Base-by-base conservation (phyloP, 2,797 vertebrate genomes). In the Ceryle rudis region DNA sequence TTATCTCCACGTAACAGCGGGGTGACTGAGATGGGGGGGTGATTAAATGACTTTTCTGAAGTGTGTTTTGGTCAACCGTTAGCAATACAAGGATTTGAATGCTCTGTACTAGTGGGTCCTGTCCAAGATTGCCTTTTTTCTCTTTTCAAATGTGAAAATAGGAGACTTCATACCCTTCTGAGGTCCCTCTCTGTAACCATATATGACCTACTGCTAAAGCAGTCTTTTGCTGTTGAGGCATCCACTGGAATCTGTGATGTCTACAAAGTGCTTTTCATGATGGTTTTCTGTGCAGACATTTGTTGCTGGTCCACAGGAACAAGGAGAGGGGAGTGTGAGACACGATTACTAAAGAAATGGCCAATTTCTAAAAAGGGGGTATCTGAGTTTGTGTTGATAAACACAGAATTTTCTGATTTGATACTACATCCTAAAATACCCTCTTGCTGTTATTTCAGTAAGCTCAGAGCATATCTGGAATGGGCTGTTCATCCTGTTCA, bases 401-500 rank as follows among this genome's bases (percentile, higher is more conserved):
- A 93, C 52, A 65, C 65, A 51, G 51, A 62, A n/a, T 61, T 91
- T 86, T 91, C 42, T 15, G 80, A 37, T 42, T 73, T 72, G 47
- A 62, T 79, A 58, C 49, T 62, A 49, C 44, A 83, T 87, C 62
- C 75, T 54, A 55, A 84, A 91, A 2, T 4, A 69, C 91, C 26
- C 2, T 61, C 31, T 90, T 47, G 26, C 22, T 9, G 21, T 31
- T 29, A 4, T 83, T 90, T 92, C 15, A 42, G 8, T 49, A 83
- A 74, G 55, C 79, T 95, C 85, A 37, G 39, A 82, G 47, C 33
- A 5, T 79, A 87, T 83, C 69, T 92, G 91, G 66, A 49, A 37
- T 25, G 92, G 73, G 42, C 81, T 70, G 81, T 91, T 93, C 35
- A 86, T 70, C 84, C 60, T 75, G 67, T 96, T 91, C 74, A 92